A percentile compares a stretch with the other conserved stretches of the same genome.
Conservation (phyloP, 2,113 vertebrate genomes). For the cat (Felis catus) region F.catus_Fca126_mat1.0 CM031428.1:43332001-43332500, state of each 20-base stretch:
- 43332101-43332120: background rate
- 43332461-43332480: slow-evolving; percentile 50
- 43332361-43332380: slow-evolving; percentile 81
- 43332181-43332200: background rate
- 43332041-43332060: background rate
- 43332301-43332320: slow-evolving; percentile 17
- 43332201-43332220: background rate
- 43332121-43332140: background rate
- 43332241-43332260: no score
- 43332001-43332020: background rate
- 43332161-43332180: background rate
- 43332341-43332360: slow-evolving; percentile 67
- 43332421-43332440: slow-evolving; percentile 59
- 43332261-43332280: background rate
- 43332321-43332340: slow-evolving; percentile 40
- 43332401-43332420: slow-evolving; percentile 46
- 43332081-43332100: background rate
- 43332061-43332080: background rate
- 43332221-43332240: background rate
- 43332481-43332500: slow-evolving; percentile 78
- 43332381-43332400: slow-evolving; percentile 2
- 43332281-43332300: background rate
- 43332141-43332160: background rate
- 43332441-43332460: slow-evolving; percentile 63
- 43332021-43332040: background rate